Conservation (phyloP, 1,140 invertebrate genomes). For the Drosophila teissieri region DNA sequence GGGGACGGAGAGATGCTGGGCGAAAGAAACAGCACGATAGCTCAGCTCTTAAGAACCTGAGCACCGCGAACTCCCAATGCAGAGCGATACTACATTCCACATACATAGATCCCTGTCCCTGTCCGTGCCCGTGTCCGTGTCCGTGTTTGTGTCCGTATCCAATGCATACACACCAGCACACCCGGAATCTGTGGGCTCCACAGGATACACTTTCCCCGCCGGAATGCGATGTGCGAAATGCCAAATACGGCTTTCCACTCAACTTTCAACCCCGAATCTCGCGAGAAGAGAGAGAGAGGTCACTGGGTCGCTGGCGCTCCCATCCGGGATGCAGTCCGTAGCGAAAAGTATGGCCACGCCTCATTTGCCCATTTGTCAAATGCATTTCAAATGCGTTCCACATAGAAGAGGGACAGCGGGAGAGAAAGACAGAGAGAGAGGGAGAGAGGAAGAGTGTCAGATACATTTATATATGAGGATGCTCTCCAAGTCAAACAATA, state of each 20-base stretch:
- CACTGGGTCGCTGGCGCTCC: conserved; percentile 53
- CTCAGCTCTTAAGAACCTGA: conserved; percentile 17
- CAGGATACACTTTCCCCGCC: conserved; percentile 49
- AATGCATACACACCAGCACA: conserved; percentile 43
- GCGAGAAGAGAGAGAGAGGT: conserved; percentile 33
- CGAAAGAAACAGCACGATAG: conserved; percentile 1
- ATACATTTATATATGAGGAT: conserved; percentile 5
- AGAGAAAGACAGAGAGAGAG: neutral
- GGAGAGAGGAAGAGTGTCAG: neutral
- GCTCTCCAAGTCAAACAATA: conserved; percentile 17
- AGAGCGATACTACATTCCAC: conserved; percentile 15
- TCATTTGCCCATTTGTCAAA: conserved; percentile 65
- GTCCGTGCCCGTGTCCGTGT: neutral
- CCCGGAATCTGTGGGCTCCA: conserved; percentile 11
- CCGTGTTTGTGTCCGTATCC: neutral
- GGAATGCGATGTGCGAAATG: conserved; percentile 6
- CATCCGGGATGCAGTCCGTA: conserved; percentile 42
- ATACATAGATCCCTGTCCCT: neutral
- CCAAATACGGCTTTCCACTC: conserved; percentile 8
- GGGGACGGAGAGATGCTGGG: neutral
- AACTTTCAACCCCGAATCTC: neutral
- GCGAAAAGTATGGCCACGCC: conserved; percentile 55
- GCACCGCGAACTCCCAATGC: conserved; percentile 7
- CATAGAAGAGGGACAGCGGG: neutral
- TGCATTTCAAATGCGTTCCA: conserved; percentile 77